Evolutionary conservation across 2,797 vertebrate species (phyloP).

Genomic region (Sparus aurata): DNA sequence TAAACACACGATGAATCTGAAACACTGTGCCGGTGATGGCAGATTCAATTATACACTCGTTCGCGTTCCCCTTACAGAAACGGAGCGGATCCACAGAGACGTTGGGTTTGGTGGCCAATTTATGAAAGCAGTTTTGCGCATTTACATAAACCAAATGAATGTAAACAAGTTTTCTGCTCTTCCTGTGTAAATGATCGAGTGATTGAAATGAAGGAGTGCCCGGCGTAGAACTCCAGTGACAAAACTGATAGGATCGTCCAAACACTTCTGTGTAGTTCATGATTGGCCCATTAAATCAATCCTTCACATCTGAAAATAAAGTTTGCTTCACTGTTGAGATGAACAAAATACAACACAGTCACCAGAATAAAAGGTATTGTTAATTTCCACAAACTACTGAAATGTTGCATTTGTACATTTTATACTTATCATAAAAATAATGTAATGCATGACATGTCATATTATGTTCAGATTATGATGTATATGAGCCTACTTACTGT

Average conservation of each 20-base stretch:
- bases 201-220: conserved; percentile 37
- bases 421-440: too few species aligned
- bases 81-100: conserved; percentile 58
- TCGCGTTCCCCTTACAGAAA: conserved; percentile 64
- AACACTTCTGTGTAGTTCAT: not conserved
- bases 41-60: conserved; percentile 71
- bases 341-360: too few species aligned
- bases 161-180: conserved; percentile 62
- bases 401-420: too few species aligned
- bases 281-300: conserved; percentile 26
- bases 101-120: conserved; percentile 58
- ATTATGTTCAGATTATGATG: too few species aligned
- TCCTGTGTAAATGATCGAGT: conserved; percentile 56
- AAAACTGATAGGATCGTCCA: not conserved
- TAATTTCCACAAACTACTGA: too few species aligned
- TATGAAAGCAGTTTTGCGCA: conserved; percentile 59
- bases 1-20: conserved; percentile 73
- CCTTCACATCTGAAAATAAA: conserved; percentile 19
- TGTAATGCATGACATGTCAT: too few species aligned
- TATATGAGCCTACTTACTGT: too few species aligned
- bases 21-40: conserved; percentile 61
- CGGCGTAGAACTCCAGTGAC: conserved; percentile 11
- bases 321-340: not conserved
- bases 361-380: too few species aligned
- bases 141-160: conserved; percentile 73